Evolutionary conservation across 2,113 vertebrate species (phyloP).

Genomic region (Colossoma macropomum): DNA sequence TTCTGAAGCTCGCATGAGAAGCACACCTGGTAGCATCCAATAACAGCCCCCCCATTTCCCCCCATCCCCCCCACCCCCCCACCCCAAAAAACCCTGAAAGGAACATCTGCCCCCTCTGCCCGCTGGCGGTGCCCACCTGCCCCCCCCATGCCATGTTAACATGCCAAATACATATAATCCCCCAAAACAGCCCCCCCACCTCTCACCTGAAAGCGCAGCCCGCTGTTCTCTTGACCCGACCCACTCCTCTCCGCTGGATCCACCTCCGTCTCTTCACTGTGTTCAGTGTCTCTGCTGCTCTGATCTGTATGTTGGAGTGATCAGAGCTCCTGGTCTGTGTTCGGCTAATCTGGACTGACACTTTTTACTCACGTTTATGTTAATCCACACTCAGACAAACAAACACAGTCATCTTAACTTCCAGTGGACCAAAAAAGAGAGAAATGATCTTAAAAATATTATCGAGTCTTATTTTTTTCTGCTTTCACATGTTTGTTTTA

Average conservation of each 20-base stretch:
- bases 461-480: slow-evolving; percentile 21
- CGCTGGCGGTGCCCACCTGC: slow-evolving; percentile 65
- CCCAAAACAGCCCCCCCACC: background rate
- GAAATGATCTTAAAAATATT: slow-evolving; percentile 3
- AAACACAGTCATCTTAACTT: slow-evolving; percentile 50
- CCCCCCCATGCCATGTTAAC: slow-evolving; percentile 68
- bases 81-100: background rate
- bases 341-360: slow-evolving; percentile 55
- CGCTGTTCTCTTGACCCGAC: slow-evolving; percentile 6
- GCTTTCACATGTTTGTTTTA: slow-evolving; percentile 59
- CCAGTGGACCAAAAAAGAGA: slow-evolving; percentile 51
- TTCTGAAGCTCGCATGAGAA: slow-evolving; percentile 91
- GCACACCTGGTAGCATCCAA: slow-evolving; percentile 18
- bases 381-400: slow-evolving; percentile 61
- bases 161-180: slow-evolving; percentile 78
- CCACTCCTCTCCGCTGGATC: slow-evolving; percentile 13
- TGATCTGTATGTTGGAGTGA: slow-evolving; percentile 35
- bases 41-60: slow-evolving; percentile 36
- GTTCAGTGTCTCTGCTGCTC: slow-evolving; percentile 11
- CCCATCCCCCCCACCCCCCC: slow-evolving; percentile 26
- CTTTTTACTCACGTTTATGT: slow-evolving; percentile 59
- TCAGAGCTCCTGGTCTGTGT: slow-evolving; percentile 39
- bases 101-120: slow-evolving; percentile 51
- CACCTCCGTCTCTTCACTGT: slow-evolving; percentile 39
- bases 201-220: slow-evolving; percentile 42